These are phyloP conservation scores for Dasysyrphus albostriatus DNA, from an alignment of 2,888 invertebrate species.

Conservation along the genomic window DNA sequence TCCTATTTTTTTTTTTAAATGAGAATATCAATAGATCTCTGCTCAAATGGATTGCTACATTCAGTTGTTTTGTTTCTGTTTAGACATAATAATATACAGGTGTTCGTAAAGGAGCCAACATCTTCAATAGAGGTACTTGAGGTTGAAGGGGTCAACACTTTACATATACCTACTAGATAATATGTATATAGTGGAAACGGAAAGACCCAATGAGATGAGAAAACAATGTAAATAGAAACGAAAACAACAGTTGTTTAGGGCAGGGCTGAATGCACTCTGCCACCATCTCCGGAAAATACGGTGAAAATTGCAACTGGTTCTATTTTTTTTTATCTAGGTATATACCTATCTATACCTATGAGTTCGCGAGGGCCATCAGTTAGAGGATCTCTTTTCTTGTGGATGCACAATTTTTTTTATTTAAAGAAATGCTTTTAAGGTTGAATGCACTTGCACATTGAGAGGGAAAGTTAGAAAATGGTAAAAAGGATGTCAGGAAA, in stretches of 20 bases:
- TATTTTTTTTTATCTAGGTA: neutral
- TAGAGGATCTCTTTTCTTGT: conserved; percentile 23
- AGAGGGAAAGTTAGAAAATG: conserved; percentile 67
- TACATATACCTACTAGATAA: neutral
- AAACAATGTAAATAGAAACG: conserved; percentile 62
- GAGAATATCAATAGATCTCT: neutral
- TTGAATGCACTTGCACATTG: conserved; percentile 58
- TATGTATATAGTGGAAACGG: conserved; percentile 43
- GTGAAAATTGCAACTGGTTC: conserved; percentile 60
- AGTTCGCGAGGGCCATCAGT: conserved; percentile 37
- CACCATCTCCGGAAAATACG: conserved; percentile 31
- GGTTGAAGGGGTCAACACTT: conserved; percentile 60
- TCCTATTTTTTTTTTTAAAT: neutral
- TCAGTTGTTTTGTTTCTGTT: conserved; percentile 42
- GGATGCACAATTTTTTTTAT: conserved; percentile 15
- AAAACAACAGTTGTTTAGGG: conserved; percentile 49
- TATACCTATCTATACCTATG: neutral
- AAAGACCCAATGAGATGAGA: conserved; percentile 63
- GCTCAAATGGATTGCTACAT: conserved; percentile 54
- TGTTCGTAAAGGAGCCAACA: conserved; percentile 57
- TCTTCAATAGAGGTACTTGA: conserved; percentile 41
- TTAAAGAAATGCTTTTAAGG: conserved; percentile 35
- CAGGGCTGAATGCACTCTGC: conserved; percentile 20
- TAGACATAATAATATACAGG: conserved; percentile 50
- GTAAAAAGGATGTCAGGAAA: conserved; percentile 47